Evolutionary conservation across 1,140 invertebrate genomes (phyloP).

Genomic region (Halyomorpha halys): DNA sequence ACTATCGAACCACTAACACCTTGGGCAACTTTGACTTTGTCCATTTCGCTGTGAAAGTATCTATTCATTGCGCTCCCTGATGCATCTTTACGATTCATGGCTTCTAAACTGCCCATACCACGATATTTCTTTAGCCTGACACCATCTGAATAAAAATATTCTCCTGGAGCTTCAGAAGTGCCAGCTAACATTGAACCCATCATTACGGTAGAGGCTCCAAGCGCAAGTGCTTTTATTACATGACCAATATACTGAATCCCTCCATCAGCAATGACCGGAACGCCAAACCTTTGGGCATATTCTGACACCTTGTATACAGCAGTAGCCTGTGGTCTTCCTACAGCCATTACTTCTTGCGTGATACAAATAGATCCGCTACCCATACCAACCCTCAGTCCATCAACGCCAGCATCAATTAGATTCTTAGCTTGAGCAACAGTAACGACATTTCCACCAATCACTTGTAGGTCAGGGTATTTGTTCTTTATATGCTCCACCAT

Average conservation of each 20-base stretch:
- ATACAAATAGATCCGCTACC: slow-evolving; percentile 98
- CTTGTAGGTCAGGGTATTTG: slow-evolving; percentile 80
- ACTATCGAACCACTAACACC: slow-evolving; percentile 96
- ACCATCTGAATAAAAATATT: slow-evolving; percentile 97
- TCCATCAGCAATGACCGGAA: slow-evolving; percentile 97
- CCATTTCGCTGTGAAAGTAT: slow-evolving; percentile 61
- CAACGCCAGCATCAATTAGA: slow-evolving; percentile 92
- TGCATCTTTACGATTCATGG: slow-evolving; percentile 89
- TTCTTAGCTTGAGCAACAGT: slow-evolving; percentile 92
- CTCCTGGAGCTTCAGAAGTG: slow-evolving; percentile 94
- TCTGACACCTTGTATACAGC: slow-evolving; percentile 88
- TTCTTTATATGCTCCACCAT: slow-evolving; percentile 90
- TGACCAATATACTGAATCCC: slow-evolving; percentile 94
- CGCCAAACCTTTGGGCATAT: slow-evolving; percentile 76
- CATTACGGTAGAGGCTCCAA: slow-evolving; percentile 95
- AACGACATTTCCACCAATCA: slow-evolving; percentile 96
- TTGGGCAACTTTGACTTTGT: slow-evolving; percentile 95
- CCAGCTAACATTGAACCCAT: slow-evolving; percentile 99
- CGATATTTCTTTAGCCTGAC: slow-evolving; percentile 96
- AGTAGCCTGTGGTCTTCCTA: slow-evolving; percentile 88
- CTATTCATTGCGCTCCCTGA: slow-evolving; percentile 72
- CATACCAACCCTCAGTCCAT: slow-evolving; percentile 95
- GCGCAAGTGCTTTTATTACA: slow-evolving; percentile 83
- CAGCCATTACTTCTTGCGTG: slow-evolving; percentile 99
- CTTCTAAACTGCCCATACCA: slow-evolving; percentile 98